phyloP scores from a whole-genome alignment of 2,797 vertebrate genomes.

The Spheniscus humboldti region DNA sequence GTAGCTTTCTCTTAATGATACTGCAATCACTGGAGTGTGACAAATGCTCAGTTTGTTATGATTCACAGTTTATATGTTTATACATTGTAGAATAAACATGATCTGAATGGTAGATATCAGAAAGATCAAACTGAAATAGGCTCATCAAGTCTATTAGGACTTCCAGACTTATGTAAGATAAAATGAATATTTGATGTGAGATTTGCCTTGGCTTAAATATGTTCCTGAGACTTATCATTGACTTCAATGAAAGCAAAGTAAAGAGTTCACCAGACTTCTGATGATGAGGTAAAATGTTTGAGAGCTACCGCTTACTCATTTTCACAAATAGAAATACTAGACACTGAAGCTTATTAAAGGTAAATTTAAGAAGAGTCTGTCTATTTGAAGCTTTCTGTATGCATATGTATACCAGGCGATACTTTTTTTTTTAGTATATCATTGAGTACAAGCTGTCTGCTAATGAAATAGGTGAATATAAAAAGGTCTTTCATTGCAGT shows the following conservation, averaged over 20 bases:
- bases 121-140: not conserved
- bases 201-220: not conserved
- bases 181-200: not conserved
- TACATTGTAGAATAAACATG: not conserved
- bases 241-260: not conserved
- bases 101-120: not conserved
- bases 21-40: not conserved
- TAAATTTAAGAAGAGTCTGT: not conserved
- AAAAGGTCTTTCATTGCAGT: not conserved
- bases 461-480: not conserved
- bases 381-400: not conserved
- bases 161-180: not conserved
- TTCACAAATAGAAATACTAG: not conserved
- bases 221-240: not conserved
- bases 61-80: constrained; percentile 9
- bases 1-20: not conserved
- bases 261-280: not conserved
- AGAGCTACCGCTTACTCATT: not conserved
- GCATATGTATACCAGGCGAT: not conserved
- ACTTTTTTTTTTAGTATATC: not conserved
- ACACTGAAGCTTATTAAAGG: not conserved
- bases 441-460: not conserved
- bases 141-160: not conserved
- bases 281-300: not conserved
- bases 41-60: not conserved